These are phyloP conservation scores for Acleris emargana DNA, from an alignment of 2,888 invertebrate species.

Conservation along the genomic window DNA sequence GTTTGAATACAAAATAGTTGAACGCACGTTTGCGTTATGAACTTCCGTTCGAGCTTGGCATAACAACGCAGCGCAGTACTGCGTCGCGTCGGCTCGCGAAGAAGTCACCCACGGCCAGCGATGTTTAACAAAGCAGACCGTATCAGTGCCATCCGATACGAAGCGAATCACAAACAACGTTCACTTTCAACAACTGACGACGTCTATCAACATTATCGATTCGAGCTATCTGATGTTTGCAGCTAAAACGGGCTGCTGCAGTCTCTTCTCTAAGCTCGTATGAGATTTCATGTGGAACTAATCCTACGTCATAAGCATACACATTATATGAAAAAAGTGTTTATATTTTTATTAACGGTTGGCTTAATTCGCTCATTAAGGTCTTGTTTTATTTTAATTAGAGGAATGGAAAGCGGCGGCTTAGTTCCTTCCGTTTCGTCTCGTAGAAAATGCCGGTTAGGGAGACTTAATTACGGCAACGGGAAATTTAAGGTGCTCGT, in stretches of 20 bases:
- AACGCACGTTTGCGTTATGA: constrained; percentile 16
- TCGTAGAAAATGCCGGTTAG: constrained; percentile 43
- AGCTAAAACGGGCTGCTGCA: constrained; percentile 50
- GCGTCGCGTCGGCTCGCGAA: constrained; percentile 18
- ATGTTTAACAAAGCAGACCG: constrained; percentile 59
- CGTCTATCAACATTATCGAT: constrained; percentile 60
- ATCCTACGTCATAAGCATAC: background rate
- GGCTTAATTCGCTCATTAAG: constrained; percentile 43
- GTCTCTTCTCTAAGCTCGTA: constrained; percentile 48
- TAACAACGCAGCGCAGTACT: background rate
- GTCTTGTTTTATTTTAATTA: constrained; percentile 41
- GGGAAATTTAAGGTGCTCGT: constrained; percentile 43
- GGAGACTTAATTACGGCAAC: constrained; percentile 52
- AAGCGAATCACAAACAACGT: constrained; percentile 76
- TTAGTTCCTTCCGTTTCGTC: constrained; percentile 48
- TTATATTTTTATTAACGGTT: constrained; percentile 39
- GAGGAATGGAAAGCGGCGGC: constrained; percentile 47
- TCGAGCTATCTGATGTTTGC: constrained; percentile 48
- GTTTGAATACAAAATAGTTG: constrained; percentile 32
- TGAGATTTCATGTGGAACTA: constrained; percentile 41
- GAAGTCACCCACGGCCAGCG: constrained; percentile 23
- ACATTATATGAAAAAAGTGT: background rate
- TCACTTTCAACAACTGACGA: constrained; percentile 75
- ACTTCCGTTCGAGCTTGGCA: constrained; percentile 22
- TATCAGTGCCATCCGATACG: constrained; percentile 69